These are phyloP conservation scores for Cephalopachus bancanus DNA, from an alignment of 2,797 vertebrate species.

Conservation along the genomic window DNA sequence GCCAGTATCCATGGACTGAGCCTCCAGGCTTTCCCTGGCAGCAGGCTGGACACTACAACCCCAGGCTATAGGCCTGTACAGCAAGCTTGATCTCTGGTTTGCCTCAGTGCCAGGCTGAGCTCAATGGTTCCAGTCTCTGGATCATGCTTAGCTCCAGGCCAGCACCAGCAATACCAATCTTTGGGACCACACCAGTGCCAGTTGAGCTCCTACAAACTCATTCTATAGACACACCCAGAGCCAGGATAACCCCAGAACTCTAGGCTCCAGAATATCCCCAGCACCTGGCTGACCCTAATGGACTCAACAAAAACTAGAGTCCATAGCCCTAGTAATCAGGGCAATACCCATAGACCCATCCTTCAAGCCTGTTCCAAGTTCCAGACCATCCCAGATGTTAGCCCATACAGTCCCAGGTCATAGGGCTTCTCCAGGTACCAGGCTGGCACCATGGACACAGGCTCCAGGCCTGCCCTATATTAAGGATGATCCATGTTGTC, in stretches of 20 bases:
- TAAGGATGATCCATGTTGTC: neutral
- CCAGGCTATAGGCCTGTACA: neutral
- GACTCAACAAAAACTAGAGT: too few relatives aligned
- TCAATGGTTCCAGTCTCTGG: neutral
- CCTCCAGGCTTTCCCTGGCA: neutral
- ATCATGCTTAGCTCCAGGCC: neutral
- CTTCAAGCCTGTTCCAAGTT: neutral
- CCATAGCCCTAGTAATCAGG: neutral
- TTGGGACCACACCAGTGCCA: neutral
- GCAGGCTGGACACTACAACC: neutral
- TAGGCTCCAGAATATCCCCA: neutral
- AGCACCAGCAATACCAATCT: neutral
- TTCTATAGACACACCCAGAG: neutral
- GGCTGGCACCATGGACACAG: neutral
- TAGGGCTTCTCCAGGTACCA: neutral
- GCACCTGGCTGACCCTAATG: neutral
- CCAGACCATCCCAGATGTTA: neutral
- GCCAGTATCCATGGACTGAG: neutral
- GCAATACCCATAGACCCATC: too few relatives aligned
- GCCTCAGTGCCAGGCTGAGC: neutral
- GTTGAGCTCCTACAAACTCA: neutral
- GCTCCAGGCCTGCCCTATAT: neutral
- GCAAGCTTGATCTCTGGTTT: neutral
- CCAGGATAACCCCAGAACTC: too few relatives aligned
- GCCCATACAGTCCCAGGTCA: neutral